phyloP scores from a whole-genome alignment of 2,113 vertebrate species.

The Urocolius indicus region DNA sequence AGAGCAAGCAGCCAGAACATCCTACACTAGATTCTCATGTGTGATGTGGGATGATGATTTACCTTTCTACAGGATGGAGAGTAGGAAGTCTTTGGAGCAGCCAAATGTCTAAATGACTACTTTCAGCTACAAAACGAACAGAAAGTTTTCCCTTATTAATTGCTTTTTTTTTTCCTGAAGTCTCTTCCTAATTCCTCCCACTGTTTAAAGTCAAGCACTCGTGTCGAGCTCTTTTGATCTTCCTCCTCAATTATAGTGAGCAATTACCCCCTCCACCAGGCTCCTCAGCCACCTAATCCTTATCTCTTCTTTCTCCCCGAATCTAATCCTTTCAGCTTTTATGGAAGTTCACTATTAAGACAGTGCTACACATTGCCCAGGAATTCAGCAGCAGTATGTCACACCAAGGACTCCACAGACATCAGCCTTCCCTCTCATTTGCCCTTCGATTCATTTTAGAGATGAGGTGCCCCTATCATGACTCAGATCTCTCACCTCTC shows the following conservation, averaged over 20 bases:
- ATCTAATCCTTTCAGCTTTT: not conserved
- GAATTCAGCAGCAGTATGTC: not conserved
- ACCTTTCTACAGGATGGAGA: not conserved
- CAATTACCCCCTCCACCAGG: not conserved
- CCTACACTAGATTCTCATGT: not conserved
- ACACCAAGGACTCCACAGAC: slow-evolving; percentile 32
- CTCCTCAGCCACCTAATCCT: not conserved
- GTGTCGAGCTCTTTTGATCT: slow-evolving; percentile 45
- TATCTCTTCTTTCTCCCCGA: not conserved
- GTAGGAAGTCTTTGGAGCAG: not conserved
- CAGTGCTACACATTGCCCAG: not conserved
- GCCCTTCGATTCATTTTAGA: slow-evolving; percentile 57
- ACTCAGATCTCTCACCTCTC: slow-evolving; percentile 26
- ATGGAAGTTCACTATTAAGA: not conserved
- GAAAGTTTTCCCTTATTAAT: not conserved
- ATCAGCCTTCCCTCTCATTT: slow-evolving; percentile 5
- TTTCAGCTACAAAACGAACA: not conserved
- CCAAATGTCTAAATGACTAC: not conserved
- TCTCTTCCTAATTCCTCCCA: not conserved
- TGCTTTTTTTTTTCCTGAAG: not conserved
- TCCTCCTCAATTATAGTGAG: slow-evolving; percentile 22
- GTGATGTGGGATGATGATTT: not conserved
- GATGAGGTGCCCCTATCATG: slow-evolving; percentile 30
- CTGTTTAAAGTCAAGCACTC: slow-evolving; percentile 5
- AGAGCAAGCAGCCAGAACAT: not conserved